Percentiles rank a stretch among this genome's conserved stretches.
Evolutionary conservation across 2,888 invertebrate species (phyloP).

Genomic region (Nowickia ferox): DNA sequence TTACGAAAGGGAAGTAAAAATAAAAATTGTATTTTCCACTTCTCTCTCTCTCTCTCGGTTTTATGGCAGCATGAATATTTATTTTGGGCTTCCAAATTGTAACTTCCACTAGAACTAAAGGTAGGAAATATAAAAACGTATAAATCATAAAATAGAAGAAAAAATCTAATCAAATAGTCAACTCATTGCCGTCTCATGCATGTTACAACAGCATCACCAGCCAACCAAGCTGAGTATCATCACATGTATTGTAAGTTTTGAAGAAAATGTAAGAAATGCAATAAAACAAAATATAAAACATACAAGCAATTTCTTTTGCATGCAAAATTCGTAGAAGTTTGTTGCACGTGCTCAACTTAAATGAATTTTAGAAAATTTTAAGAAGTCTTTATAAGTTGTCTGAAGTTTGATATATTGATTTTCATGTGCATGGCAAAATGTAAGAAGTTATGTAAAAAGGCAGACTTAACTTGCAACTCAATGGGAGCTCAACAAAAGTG

Average conservation of each 20-base stretch:
- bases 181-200: slow-evolving; percentile 12
- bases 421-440: background rate
- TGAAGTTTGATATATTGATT: background rate
- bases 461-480: no score
- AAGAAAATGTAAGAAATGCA: background rate
- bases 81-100: slow-evolving; percentile 13
- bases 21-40: background rate
- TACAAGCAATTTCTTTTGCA: background rate
- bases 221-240: background rate
- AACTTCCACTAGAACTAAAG: background rate
- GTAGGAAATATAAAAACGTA: background rate
- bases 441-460: background rate
- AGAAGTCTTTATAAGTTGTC: background rate
- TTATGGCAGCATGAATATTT: slow-evolving; percentile 19
- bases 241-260: slow-evolving; percentile 15
- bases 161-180: slow-evolving; percentile 35
- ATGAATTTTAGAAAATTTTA: slow-evolving; percentile 18
- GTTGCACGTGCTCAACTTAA: background rate
- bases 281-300: background rate
- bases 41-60: background rate
- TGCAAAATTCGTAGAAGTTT: background rate
- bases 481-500: no score
- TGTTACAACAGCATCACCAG: slow-evolving; percentile 17
- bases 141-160: slow-evolving; percentile 18
- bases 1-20: background rate